These are phyloP conservation scores for Monoplex corrugatus DNA, from an alignment of 2,888 invertebrate species.

Conservation along the genomic window DNA sequence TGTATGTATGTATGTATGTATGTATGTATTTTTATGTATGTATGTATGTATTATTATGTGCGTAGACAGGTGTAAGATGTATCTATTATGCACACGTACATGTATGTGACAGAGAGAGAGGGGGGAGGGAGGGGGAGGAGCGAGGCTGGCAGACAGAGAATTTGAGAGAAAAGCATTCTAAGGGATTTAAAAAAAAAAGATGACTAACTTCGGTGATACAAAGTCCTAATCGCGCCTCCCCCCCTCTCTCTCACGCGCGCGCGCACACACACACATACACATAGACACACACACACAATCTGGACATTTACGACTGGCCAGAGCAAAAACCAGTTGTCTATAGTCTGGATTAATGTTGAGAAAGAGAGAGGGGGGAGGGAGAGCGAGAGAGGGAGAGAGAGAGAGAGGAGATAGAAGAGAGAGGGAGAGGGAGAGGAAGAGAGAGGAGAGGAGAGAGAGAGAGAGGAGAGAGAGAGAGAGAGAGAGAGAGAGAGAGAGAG, in stretches of 20 bases:
- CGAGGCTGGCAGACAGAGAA: background rate
- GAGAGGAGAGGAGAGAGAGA: conserved; percentile 1
- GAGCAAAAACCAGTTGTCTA: background rate
- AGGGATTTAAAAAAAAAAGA: too few species aligned
- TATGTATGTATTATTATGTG: too few species aligned
- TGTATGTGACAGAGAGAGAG: too few species aligned
- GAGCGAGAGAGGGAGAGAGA: background rate
- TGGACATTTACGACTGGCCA: too few species aligned
- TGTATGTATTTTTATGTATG: too few species aligned
- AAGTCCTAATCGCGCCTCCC: too few species aligned
- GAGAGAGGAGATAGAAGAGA: background rate
- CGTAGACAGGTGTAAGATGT: too few species aligned
- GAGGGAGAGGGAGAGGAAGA: conserved; percentile 27
- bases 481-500: conserved; percentile 12
- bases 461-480: conserved; percentile 15
- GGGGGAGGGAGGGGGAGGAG: background rate
- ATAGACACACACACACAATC: background rate
- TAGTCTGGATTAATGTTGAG: background rate
- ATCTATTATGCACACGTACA: too few species aligned
- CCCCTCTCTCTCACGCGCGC: background rate
- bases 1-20: too few species aligned
- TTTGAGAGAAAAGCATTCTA: too few species aligned
- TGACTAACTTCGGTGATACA: too few species aligned
- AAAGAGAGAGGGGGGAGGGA: conserved; percentile 4
- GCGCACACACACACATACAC: background rate